Base-by-base conservation (phyloP, 1,140 invertebrate genomes). In the Cheumatopsyche charites region DNA sequence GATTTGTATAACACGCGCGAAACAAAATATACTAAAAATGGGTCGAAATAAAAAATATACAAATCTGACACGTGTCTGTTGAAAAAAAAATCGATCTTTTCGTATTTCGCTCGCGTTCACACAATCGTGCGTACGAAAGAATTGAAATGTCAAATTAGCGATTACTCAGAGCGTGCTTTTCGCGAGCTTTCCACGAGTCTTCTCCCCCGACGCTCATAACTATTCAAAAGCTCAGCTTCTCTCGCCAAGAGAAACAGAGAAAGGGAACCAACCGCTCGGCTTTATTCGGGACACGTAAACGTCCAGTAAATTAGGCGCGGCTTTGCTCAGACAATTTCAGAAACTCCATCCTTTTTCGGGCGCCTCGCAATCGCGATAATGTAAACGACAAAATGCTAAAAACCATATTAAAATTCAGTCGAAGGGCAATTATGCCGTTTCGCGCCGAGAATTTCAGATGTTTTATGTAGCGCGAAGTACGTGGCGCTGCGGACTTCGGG, bases 241-340 rank as follows among this genome's bases (percentile, higher is more conserved):
- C 26, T 62, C 55, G 55, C 26, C 5, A 19, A 19, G 19, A 47
- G 62, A n/a, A n/a, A n/a, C n/a, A n/a, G n/a, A n/a, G n/a, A n/a
- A n/a, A n/a, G n/a, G n/a, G n/a, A n/a, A n/a, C n/a, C n/a, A n/a
- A n/a, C 67, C 68, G 55, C 19, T 69, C 58, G 15, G 47, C n/a
- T n/a, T 36, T 55, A 73, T 73, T 73, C 72, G 41, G 45, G 52
- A 66, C 72, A 73, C 72, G 72, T 73, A 73, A 58, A 52, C 67
- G 72, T 73, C 72, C 72, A 73, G 43, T 73, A 73, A 73, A 73
- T 73, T 73, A 73, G 71, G 65, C 49, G 66, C 72, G 69, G 72
- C 72, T 73, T 73, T 69, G 52, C 45, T 43, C 61, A 26, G 63
- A 63, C 41, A 63, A 68, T 55, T 72, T 62, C 42, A 69, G 41